Conservation (phyloP, 2,797 vertebrate species). For the Aphelocoma californica region DNA sequence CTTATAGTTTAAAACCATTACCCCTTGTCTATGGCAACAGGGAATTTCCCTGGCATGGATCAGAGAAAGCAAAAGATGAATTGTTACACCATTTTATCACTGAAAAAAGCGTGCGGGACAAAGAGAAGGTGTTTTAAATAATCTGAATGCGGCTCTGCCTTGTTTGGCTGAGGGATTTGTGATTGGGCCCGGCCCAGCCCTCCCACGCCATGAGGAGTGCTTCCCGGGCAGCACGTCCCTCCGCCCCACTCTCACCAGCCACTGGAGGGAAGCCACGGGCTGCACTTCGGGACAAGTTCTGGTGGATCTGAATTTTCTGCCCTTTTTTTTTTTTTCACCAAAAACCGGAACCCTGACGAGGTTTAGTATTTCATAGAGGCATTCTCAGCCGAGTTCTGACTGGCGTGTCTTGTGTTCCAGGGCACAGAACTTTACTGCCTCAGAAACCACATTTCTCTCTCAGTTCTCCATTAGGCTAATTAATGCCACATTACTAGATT, state of each 20-base stretch:
- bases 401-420: fast-evolving
- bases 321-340: no score
- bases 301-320: not conserved
- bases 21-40: not conserved
- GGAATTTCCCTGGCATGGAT: not conserved
- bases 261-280: not conserved
- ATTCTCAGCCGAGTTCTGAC: not conserved
- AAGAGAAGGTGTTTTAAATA: not conserved
- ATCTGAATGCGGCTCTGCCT: not conserved
- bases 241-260: not conserved
- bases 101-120: not conserved
- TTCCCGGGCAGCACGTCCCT: fast-evolving
- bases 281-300: not conserved
- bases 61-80: not conserved
- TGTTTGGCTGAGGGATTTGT: not conserved
- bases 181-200: not conserved
- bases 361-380: not conserved
- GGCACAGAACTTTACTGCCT: not conserved
- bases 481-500: not conserved
- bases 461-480: slow-evolving; percentile 3
- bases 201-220: not conserved
- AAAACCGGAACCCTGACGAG: fast-evolving
- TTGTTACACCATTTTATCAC: fast-evolving
- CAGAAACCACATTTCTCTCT: slow-evolving; percentile 33
- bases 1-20: not conserved